These are phyloP conservation scores for Lasioglossum leucozonium DNA, from an alignment of 2,888 invertebrate species.

Conservation along the genomic window DNA sequence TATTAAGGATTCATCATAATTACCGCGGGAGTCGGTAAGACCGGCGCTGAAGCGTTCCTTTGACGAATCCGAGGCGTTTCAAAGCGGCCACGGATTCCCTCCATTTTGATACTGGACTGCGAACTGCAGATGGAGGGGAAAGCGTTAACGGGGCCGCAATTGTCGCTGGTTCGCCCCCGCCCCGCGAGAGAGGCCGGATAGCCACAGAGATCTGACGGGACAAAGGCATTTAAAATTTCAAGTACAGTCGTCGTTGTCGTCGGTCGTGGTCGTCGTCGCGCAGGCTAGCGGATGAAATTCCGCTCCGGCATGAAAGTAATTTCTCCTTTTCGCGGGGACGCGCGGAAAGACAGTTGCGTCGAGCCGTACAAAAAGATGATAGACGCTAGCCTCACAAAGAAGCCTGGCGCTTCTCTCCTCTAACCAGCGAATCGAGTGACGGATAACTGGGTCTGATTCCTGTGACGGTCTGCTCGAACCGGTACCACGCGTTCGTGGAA, in stretches of 20 bases:
- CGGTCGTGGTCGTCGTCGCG: neutral
- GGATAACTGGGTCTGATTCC: constrained; percentile 11
- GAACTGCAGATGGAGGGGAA: neutral
- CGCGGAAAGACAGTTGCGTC: constrained; percentile 12
- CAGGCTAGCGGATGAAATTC: constrained; percentile 46
- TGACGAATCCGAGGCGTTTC: neutral
- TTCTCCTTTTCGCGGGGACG: constrained; percentile 40
- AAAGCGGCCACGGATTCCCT: neutral
- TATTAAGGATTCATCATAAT: neutral
- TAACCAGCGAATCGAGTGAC: constrained; percentile 25
- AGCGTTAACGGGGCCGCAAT: constrained; percentile 43
- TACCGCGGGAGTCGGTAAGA: neutral
- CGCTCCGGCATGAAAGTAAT: constrained; percentile 57
- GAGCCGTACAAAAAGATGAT: constrained; percentile 17
- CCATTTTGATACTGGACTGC: neutral
- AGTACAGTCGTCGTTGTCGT: constrained; percentile 34
- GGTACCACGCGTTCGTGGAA: neutral
- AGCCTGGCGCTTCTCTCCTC: neutral
- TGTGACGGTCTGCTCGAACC: constrained; percentile 1
- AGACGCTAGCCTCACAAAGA: constrained; percentile 17
- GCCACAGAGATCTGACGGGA: constrained; percentile 38
- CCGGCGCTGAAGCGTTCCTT: neutral
- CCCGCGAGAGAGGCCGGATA: constrained; percentile 28
- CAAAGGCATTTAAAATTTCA: constrained; percentile 69
- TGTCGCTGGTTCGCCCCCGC: constrained; percentile 22